Base-by-base conservation (phyloP, 2,797 vertebrate genomes). In the Crotalus adamanteus region DNA sequence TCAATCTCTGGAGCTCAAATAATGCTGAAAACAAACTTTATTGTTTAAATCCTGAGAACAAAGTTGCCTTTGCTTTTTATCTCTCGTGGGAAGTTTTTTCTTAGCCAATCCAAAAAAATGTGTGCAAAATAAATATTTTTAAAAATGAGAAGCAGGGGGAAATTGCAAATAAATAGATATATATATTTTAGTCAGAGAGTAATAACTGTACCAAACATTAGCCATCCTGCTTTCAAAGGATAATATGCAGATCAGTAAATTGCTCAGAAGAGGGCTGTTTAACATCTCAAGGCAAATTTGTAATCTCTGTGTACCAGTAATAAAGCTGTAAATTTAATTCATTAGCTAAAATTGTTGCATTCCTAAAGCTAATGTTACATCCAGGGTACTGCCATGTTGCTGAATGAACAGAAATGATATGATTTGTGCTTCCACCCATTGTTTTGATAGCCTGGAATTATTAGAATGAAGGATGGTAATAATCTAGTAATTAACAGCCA, bases 401-500 rank as follows among this genome's bases (percentile, higher is more conserved):
- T 96, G 87, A 92, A 95, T 92, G 87, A 95, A 95, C 18, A 92
- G 95, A 88, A 96, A 95, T 89, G 95, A 93, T 89, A 88, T 95
- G 55, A 93, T 95, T 94, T 96, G 51, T 94, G 56, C 93, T 97
- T 95, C 94, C 91, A 93, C 92, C 63, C 78, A 55, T 85, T 96
- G 55, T 94, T 96, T 95, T 95, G 59, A 95, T 95, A 96, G 94
- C 91, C 87, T 96, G 92, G 86, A 97, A 96, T 97, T 96, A 97
- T 73, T 95, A 97, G 91, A 97, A 97, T 94, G 96, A 97, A 96
- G 31, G 91, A 94, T 91, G 87, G 91, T 92, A 96, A 97, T 96
- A 97, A 96, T 87, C 92, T 96, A 56, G 59, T 93, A 97, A 96
- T 97, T 97, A 97, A 94, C 89, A 96, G 86, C 90, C 95, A 96